phyloP scores from a whole-genome alignment of 2,113 vertebrate genomes.

The Dendropsophus ebraccatus region DNA sequence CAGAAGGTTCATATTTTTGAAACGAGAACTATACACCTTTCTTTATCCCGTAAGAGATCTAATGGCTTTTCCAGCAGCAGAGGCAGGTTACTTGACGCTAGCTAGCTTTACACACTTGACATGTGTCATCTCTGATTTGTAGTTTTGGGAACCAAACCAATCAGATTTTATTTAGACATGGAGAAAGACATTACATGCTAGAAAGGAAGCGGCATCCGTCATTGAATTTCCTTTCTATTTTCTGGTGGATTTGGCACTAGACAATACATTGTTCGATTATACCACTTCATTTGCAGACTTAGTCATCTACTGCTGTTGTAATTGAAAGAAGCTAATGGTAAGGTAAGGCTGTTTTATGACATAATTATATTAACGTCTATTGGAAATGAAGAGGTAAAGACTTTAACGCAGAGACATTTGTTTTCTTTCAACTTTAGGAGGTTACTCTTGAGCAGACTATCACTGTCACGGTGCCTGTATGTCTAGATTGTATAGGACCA shows the following conservation, averaged over 20 bases:
- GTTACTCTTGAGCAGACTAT: background rate
- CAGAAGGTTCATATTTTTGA: conserved; percentile 34
- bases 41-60: conserved; percentile 15
- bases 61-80: conserved; percentile 50
- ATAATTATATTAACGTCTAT: conserved; percentile 26
- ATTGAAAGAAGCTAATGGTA: background rate
- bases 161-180: conserved; percentile 50
- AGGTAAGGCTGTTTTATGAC: conserved; percentile 28
- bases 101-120: conserved; percentile 56
- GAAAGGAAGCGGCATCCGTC: background rate
- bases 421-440: background rate
- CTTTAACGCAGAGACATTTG: background rate
- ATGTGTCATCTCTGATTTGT: conserved; percentile 54
- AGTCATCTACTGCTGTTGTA: conserved; percentile 20
- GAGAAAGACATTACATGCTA: conserved; percentile 33
- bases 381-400: conserved; percentile 4
- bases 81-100: conserved; percentile 53
- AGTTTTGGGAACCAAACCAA: conserved; percentile 53
- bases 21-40: conserved; percentile 49
- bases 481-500: background rate
- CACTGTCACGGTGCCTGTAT: background rate
- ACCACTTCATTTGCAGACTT: conserved; percentile 36
- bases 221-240: conserved; percentile 10
- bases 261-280: background rate
- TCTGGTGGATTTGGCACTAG: conserved; percentile 22